phyloP scores from a whole-genome alignment of 2,888 invertebrate species.

The Tetramorium bicarinatum region DNA sequence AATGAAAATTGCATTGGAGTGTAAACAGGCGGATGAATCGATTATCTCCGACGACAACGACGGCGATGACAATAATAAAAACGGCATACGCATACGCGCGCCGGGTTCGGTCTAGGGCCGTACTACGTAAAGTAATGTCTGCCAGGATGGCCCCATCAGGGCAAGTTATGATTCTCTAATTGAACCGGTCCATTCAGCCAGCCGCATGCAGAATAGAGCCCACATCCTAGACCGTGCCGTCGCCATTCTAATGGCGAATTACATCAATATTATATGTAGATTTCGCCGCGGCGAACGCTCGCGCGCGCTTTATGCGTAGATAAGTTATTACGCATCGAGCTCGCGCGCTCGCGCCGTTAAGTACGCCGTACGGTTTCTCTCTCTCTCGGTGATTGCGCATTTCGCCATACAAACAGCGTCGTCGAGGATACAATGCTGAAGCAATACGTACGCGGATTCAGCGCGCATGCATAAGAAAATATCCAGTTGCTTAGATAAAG shows the following conservation, averaged over 20 bases:
- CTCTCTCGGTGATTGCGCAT: slow-evolving; percentile 32
- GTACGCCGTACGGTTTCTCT: slow-evolving; percentile 29
- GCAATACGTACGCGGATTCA: slow-evolving; percentile 7
- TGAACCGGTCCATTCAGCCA: slow-evolving; percentile 84
- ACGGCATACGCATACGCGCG: slow-evolving; percentile 72
- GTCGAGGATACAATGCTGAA: slow-evolving; percentile 30
- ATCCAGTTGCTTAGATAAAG: neutral
- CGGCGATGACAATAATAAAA: slow-evolving; percentile 74
- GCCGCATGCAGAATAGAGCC: slow-evolving; percentile 81
- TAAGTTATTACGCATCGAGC: slow-evolving; percentile 69
- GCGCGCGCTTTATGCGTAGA: slow-evolving; percentile 69
- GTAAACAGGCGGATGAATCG: slow-evolving; percentile 59
- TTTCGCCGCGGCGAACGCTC: slow-evolving; percentile 70
- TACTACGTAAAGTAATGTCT: slow-evolving; percentile 78
- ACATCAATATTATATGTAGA: slow-evolving; percentile 84
- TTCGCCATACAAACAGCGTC: slow-evolving; percentile 30
- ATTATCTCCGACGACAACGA: slow-evolving; percentile 64
- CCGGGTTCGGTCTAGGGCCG: slow-evolving; percentile 71
- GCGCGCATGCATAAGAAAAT: slow-evolving; percentile 4
- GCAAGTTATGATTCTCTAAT: slow-evolving; percentile 85
- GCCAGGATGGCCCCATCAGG: slow-evolving; percentile 84
- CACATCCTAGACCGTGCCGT: slow-evolving; percentile 81
- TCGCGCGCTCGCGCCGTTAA: slow-evolving; percentile 24
- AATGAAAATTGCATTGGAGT: slow-evolving; percentile 69
- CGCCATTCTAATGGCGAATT: slow-evolving; percentile 84